phyloP scores from a whole-genome alignment of 1,140 invertebrate species.

The Alviniconcha marisindica region DNA sequence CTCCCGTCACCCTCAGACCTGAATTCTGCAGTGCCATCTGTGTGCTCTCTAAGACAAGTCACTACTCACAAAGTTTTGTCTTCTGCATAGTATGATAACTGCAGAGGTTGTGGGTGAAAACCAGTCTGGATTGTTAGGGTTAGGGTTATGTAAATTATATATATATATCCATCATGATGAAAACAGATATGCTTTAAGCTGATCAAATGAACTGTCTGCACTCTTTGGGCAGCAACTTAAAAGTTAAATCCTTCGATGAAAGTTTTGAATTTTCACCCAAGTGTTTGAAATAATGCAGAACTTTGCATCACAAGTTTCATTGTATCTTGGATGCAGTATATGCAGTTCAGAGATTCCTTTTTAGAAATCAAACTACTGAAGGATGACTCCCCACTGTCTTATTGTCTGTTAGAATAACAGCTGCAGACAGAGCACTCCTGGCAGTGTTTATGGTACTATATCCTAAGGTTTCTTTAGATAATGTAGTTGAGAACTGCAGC shows the following conservation, averaged over 20 bases:
- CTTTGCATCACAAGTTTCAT: background rate
- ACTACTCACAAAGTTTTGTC: background rate
- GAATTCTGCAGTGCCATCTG: background rate
- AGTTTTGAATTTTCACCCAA: background rate
- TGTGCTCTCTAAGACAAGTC: background rate
- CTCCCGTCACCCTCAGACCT: too few relatives aligned
- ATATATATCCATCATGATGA: background rate
- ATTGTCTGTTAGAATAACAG: too few relatives aligned
- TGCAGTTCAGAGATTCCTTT: background rate
- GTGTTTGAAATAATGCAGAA: background rate
- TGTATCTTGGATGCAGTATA: background rate
- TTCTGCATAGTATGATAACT: background rate
- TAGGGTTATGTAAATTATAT: background rate
- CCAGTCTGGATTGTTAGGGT: background rate
- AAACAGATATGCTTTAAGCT: background rate
- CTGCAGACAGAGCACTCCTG: conserved; percentile 8
- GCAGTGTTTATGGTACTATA: conserved; percentile 47
- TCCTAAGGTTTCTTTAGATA: conserved; percentile 36
- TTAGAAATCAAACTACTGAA: background rate
- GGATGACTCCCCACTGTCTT: conserved; percentile 28
- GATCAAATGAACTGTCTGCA: background rate
- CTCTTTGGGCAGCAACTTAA: background rate
- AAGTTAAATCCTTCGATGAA: background rate
- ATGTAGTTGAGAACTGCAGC: conserved; percentile 33
- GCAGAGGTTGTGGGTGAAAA: background rate